Percentiles rank a stretch among this genome's conserved stretches.
phyloP scores from a whole-genome alignment of 2,113 vertebrate species.

The Nannobrachium achirus region DNA sequence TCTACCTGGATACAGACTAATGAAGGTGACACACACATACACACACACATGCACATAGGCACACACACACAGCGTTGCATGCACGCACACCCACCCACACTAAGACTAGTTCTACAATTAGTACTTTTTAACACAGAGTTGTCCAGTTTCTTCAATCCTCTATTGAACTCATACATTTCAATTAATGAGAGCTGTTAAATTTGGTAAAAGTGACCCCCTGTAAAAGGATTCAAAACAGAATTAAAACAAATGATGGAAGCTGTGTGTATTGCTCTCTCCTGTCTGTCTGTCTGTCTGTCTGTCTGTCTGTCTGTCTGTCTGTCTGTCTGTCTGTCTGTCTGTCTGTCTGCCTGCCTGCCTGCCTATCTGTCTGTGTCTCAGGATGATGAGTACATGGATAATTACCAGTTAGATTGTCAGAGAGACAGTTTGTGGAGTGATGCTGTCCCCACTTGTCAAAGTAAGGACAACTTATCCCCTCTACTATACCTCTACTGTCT shows the following conservation, averaged over 20 bases:
- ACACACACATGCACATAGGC: no score
- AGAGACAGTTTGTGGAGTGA: conserved; percentile 89
- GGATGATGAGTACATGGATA: conserved; percentile 82
- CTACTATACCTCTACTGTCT: no score
- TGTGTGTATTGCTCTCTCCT: neutral
- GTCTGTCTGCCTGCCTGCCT: conserved; percentile 10
- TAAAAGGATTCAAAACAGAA: no score
- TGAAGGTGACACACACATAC: conserved; percentile 79
- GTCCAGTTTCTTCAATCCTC: no score
- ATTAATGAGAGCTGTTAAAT: no score
- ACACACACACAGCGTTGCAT: no score
- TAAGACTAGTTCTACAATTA: no score
- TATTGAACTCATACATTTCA: neutral
- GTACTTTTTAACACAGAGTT: no score
- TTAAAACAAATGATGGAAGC: conserved; percentile 1
- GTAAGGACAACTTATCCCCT: conserved; percentile 78
- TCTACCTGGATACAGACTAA: conserved; percentile 84
- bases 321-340: conserved; percentile 7
- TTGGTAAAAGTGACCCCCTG: no score
- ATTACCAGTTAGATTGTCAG: conserved; percentile 87
- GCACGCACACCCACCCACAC: neutral
- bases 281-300: neutral
- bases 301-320: neutral
- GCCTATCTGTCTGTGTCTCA: conserved; percentile 55
- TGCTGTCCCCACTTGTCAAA: conserved; percentile 84